Conservation (phyloP, 2,888 invertebrate genomes). For the Emmelina monodactyla region DNA sequence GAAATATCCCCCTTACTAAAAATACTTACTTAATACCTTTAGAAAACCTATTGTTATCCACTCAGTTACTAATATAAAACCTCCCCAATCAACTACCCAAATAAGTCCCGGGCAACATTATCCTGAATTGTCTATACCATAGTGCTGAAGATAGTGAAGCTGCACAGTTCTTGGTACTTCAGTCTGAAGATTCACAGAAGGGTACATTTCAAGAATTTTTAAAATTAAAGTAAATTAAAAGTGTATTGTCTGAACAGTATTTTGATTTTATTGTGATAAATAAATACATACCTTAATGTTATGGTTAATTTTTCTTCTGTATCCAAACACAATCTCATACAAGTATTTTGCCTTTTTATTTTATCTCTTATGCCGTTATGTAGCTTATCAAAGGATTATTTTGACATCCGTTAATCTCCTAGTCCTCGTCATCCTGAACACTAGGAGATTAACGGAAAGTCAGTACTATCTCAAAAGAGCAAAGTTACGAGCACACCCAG, state of each 20-base stretch:
- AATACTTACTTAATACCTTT: neutral
- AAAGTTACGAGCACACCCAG: constrained; percentile 10
- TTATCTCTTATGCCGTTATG: constrained; percentile 1
- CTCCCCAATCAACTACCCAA: constrained; percentile 5
- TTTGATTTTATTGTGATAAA: constrained; percentile 2
- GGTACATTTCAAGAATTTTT: constrained; percentile 2
- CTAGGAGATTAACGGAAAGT: too few species aligned
- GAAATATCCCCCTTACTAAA: neutral
- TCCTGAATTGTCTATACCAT: constrained; percentile 2
- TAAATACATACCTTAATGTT: constrained; percentile 7
- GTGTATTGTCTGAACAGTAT: constrained; percentile 2
- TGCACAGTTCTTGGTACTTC: constrained; percentile 4
- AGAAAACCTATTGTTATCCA: constrained; percentile 1
- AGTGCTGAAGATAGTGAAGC: constrained; percentile 4
- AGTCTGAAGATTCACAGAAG: constrained; percentile 4
- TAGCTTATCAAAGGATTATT: neutral
- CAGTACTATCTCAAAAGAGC: constrained; percentile 11
- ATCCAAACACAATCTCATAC: constrained; percentile 2
- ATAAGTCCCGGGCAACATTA: neutral
- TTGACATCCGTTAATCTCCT: constrained; percentile 8
- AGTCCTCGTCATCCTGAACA: too few species aligned
- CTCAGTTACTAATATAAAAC: constrained; percentile 4
- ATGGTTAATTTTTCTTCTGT: constrained; percentile 6
- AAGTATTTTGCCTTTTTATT: constrained; percentile 5
- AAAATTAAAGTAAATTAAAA: constrained; percentile 4